Evolutionary conservation across 1,140 invertebrate genomes (phyloP).

Genomic region (Colletes latitarsis): DNA sequence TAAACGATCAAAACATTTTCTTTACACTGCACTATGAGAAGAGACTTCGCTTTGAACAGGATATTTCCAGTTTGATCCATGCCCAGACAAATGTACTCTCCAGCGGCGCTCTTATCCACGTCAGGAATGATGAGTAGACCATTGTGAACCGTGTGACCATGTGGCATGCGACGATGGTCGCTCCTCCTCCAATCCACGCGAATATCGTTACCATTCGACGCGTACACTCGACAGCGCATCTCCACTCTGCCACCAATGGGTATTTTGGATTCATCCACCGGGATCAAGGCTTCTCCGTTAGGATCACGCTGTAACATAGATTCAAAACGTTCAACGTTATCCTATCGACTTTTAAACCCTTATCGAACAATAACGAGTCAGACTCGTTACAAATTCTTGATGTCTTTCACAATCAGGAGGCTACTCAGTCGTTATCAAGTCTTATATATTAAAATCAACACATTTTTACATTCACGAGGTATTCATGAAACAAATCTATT

Average conservation of each 20-base stretch:
- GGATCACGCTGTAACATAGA: slow-evolving; percentile 48
- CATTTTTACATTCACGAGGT: too few relatives aligned
- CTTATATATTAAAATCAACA: too few relatives aligned
- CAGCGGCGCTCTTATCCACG: slow-evolving; percentile 85
- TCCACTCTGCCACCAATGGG: slow-evolving; percentile 85
- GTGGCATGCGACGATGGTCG: slow-evolving; percentile 84
- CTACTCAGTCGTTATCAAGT: too few relatives aligned
- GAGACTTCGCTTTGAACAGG: slow-evolving; percentile 80
- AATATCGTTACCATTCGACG: slow-evolving; percentile 65
- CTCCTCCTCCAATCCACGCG: slow-evolving; percentile 85
- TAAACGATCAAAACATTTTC: too few relatives aligned
- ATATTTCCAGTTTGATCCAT: slow-evolving; percentile 78
- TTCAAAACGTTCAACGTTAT: background rate
- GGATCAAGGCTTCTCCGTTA: slow-evolving; percentile 27
- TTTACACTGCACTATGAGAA: slow-evolving; percentile 84
- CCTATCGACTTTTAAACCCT: too few relatives aligned
- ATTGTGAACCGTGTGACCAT: slow-evolving; percentile 81
- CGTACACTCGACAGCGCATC: slow-evolving; percentile 83
- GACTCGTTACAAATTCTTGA: too few relatives aligned
- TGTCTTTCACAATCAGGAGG: too few relatives aligned
- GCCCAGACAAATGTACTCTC: slow-evolving; percentile 90
- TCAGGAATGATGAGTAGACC: slow-evolving; percentile 85
- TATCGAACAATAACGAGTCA: too few relatives aligned
- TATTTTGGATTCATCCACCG: slow-evolving; percentile 76
- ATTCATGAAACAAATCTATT: too few relatives aligned